Evolutionary conservation across 2,888 invertebrate genomes (phyloP), one percentile per base, ranked within the genome.

Genomic region (Nematopogon swammerdamellus): DNA sequence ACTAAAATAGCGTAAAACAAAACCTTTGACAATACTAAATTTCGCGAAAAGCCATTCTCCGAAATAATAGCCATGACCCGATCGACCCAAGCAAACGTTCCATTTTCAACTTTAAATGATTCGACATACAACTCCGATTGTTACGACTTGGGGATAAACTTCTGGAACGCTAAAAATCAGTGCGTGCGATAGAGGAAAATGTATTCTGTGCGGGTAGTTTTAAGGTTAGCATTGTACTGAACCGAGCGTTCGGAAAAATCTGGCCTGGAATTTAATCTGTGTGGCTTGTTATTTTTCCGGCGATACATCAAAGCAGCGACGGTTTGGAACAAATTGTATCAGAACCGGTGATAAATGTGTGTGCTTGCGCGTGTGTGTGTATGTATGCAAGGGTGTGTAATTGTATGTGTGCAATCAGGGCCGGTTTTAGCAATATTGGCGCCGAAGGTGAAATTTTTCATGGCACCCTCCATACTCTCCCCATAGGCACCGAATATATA

Each of bases 271-370:
- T 67, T 70, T 70, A 70, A 68, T 70, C 66, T 63, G 62, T 36
- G 36, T 36, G 61, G 52, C 54, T 63, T 66, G 67, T 72, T 71
- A 71, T 71, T 70, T 70, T 72, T 70, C 71, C 71, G 70, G 70
- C 60, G 58, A 70, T 71, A 72, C 68, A 71, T 71, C 71, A 71
- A 68, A 69, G 63, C 62, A 65, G 65, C 64, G 63, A 68, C 63
- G 67, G 63, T 64, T 63, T 60, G 62, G 66, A 67, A 66, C 70
- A 71, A 72, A 72, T 72, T 70, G 68, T 72, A 72, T 72, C 70
- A 69, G 69, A 70, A 58, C 67, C 63, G 61, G 61, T 68, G 68
- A 70, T 68, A 64, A 69, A 68, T 67, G 67, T 36, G 36, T 14
- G 25, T 25, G 10, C 10, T 4, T 25, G 25, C 10, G 25, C 10